Base-by-base conservation (phyloP, 2,797 vertebrate species). In the Rhadinocentrus ornatus region DNA sequence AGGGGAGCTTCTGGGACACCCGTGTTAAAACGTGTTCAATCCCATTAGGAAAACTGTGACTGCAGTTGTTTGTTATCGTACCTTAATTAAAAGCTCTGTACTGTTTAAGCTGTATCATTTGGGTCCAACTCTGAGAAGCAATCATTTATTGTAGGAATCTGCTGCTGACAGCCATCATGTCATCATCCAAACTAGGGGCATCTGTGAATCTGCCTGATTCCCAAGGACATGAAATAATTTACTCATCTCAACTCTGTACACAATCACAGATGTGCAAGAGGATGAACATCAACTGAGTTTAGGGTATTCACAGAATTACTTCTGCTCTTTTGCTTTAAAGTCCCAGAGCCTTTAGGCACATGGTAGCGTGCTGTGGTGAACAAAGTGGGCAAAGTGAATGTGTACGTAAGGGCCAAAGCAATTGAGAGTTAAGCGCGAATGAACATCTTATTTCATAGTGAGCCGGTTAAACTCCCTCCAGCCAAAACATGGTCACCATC, bases 201-300 rank as follows among this genome's bases (percentile, higher is more conserved):
- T 91, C 86, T 89, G 90, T 48, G 75, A 80, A 81, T 84, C 66
- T 8, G 50, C 79, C 61, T 44, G 58, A 85, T 85, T 91, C 84
- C 89, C 84, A 90, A 89, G 89, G 91, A 89, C 81, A 81, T 81
- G 68, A 83, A 89, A 87, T 82, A 87, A 91, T 84, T 82, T 77
- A 66, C 82, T 77, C 80, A 89, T 80, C 86, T 86, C 82, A 73
- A 77, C 80, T 82, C 73, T 76, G 83, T 72, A 88, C 85, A 88
- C 85, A 86, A 75, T 78, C 75, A 65, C 88, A 91, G 86, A 91
- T 90, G 90, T 92, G 89, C 76, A 68, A 70, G 79, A 77, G 81
- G 54, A 80, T 86, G 90, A 89, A 85, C 86, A 89, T 87, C 70
- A 46, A 88, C 75, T 69, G 79, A 31, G 65, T 77, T 88, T 53